A percentile compares a stretch with the other conserved stretches of the same genome.
These are phyloP conservation scores for Rhinoderma darwinii DNA, from an alignment of 2,113 vertebrate genomes.

Conservation along the genomic window DNA sequence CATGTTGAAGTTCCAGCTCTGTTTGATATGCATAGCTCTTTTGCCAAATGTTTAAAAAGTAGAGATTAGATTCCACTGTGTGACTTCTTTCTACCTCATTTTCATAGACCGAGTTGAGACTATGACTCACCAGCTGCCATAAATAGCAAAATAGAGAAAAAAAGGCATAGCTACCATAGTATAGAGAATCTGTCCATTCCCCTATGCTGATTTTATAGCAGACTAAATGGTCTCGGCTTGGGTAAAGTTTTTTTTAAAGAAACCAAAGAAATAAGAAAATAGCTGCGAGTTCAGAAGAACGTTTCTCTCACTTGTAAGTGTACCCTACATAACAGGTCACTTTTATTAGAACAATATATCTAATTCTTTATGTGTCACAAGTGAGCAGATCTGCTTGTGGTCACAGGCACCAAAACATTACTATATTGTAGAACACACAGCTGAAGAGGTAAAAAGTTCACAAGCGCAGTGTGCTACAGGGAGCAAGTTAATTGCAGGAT, in stretches of 20 bases:
- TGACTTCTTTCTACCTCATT: too few relatives aligned
- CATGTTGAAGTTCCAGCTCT: too few relatives aligned
- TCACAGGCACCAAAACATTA: conserved; percentile 36
- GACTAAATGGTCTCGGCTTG: neutral
- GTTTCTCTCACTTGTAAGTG: conserved; percentile 5
- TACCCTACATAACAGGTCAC: neutral
- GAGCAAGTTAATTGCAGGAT: conserved; percentile 57
- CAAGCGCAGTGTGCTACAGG: conserved; percentile 17
- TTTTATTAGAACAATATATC: conserved; percentile 27
- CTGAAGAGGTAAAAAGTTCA: conserved; percentile 59
- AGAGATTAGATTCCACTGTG: neutral
- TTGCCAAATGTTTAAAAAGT: neutral
- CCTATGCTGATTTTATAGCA: neutral
- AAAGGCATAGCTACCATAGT: neutral
- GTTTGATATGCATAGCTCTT: neutral
- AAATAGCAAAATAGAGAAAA: neutral
- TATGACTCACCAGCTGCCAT: neutral
- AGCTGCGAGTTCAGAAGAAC: neutral
- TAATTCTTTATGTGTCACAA: conserved; percentile 6
- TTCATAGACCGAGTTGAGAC: too few relatives aligned
- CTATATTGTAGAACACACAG: conserved; percentile 36
- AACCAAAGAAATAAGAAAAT: neutral
- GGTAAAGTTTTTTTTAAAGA: neutral
- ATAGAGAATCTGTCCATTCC: neutral
- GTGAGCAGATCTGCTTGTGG: conserved; percentile 31